phyloP scores from a whole-genome alignment of 2,888 invertebrate species.

The Caenorhabditis panamensis region DNA sequence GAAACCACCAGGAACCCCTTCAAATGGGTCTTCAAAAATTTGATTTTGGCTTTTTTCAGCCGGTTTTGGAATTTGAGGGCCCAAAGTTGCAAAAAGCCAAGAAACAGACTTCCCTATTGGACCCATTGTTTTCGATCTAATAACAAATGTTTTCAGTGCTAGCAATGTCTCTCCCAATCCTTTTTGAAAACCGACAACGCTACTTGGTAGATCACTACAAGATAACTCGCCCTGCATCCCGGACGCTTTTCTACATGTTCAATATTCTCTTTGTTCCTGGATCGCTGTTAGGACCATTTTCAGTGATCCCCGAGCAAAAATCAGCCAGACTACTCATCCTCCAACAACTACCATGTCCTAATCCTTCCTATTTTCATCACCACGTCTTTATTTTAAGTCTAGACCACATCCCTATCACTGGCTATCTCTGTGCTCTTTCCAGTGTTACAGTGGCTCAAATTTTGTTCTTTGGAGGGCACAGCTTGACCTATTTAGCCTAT shows the following conservation, averaged over 20 bases:
- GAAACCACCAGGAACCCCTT: too few relatives aligned
- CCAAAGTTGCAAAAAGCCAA: too few relatives aligned
- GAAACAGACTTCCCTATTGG: too few relatives aligned
- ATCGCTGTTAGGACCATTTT: constrained; percentile 25
- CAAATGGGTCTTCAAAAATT: too few relatives aligned
- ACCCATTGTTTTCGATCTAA: too few relatives aligned
- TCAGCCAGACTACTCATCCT: constrained; percentile 26
- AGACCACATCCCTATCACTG: constrained; percentile 16
- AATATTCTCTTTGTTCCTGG: constrained; percentile 30
- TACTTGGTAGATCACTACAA: constrained; percentile 30
- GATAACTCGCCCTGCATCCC: constrained; percentile 2
- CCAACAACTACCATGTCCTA: constrained; percentile 19
- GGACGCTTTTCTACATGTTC: constrained; percentile 19
- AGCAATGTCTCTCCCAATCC: constrained; percentile 26
- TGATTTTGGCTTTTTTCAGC: too few relatives aligned
- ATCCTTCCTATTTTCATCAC: constrained; percentile 8
- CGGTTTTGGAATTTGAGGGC: too few relatives aligned
- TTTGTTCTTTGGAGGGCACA: constrained; percentile 31
- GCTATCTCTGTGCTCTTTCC: constrained; percentile 15
- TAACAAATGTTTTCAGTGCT: constrained; percentile 26
- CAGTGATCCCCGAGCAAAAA: constrained; percentile 28
- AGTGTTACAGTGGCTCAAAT: constrained; percentile 18
- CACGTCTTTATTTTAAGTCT: constrained; percentile 30
- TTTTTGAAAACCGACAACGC: constrained; percentile 38
- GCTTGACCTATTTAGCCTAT: constrained; percentile 16